Evolutionary conservation across 2,113 vertebrate genomes (phyloP), one percentile per base, ranked within the genome.

Genomic region (Parotia lawesii): DNA sequence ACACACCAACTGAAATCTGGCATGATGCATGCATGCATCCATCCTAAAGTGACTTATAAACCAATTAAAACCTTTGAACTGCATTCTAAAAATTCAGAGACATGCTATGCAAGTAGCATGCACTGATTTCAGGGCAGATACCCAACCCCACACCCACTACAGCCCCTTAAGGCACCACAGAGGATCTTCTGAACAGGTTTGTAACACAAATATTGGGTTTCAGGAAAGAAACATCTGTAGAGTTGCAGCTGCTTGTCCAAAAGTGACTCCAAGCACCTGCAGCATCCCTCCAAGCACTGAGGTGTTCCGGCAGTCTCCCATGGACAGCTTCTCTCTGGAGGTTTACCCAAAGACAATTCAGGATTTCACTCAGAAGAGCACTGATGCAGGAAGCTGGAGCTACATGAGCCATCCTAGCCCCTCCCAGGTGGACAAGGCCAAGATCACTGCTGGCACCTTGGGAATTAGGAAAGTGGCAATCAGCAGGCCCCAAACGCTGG

Each of bases 251-350:
- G 40, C 64, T 65, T 28, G 7, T 53, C 38, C 53, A 10, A 57
- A 57, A 57, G 57, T 2, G n/a, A 47, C 29, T 45, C 29, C 56
- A n/a, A 45, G 56, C 37, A 51, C 29, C 35, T 12, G 53, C 22
- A 48, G 50, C 11, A 10, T 2, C 29, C 29, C 37, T 7, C 25
- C 2, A 5, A 25, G 40, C 38, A 47, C 9, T 7, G 3, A 20
- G 27, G 3, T 11, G 9, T 8, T 23, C 23, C 3, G 22, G 42
- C 35, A 21, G 18, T 2, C 28, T 23, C 35, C 50, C 62, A 48
- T 0, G 2, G 15, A 23, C 6, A 65, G 50, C 17, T 2, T 12
- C 40, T 61, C 66, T 38, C 12, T 1, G 3, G 12, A 1, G 2
- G 11, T 31, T 85, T 31, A 72, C 18, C n/a, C 75, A 28, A n/a